Evolutionary conservation across 2,888 invertebrate species (phyloP).

Genomic region (Hydriomena furcata): DNA sequence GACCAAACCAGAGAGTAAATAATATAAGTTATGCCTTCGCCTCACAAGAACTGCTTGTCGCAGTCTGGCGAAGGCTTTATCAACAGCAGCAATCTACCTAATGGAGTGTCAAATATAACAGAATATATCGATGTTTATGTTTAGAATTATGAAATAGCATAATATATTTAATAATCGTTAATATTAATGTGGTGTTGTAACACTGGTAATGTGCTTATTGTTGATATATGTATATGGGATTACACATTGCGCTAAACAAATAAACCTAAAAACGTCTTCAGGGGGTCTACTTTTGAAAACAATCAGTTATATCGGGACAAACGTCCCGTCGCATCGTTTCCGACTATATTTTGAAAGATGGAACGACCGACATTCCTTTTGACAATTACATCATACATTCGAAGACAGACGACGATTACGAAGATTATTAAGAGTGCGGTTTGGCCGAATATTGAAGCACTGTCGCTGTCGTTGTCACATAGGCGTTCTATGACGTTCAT

Average conservation of each 20-base stretch:
- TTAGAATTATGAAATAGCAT: slow-evolving; percentile 24
- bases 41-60: neutral
- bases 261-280: no score
- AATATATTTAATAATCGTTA: slow-evolving; percentile 33
- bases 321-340: no score
- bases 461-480: no score
- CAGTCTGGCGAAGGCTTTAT: neutral
- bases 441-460: no score
- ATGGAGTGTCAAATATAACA: slow-evolving; percentile 30
- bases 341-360: no score
- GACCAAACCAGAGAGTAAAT: slow-evolving; percentile 34
- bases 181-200: slow-evolving; percentile 27
- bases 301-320: no score
- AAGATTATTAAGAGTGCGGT: no score
- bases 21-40: neutral
- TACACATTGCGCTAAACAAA: neutral
- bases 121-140: slow-evolving; percentile 14
- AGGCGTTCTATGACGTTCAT: no score
- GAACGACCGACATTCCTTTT: no score
- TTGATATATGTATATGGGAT: slow-evolving; percentile 26
- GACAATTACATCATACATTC: no score
- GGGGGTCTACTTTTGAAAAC: no score
- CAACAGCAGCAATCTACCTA: slow-evolving; percentile 3
- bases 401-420: no score
- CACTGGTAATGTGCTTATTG: slow-evolving; percentile 28